A percentile compares a stretch with the other conserved stretches of the same genome.
These are phyloP conservation scores for Pemphredon lugubris DNA, from an alignment of 2,888 invertebrate species.

Conservation along the genomic window DNA sequence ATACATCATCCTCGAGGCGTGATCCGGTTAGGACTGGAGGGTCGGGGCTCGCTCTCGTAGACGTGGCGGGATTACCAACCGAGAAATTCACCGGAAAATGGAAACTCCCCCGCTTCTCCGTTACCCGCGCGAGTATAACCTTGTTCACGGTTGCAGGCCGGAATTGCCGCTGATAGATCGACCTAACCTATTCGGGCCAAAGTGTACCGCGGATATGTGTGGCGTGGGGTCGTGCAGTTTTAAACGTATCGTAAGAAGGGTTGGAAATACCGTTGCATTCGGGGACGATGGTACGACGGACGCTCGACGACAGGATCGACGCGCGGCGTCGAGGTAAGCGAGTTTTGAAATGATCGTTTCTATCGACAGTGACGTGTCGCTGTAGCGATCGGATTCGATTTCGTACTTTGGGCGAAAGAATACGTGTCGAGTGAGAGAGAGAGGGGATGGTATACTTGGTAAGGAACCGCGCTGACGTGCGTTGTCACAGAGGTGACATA, in stretches of 20 bases:
- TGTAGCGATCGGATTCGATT: conserved; percentile 31
- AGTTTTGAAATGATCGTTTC: conserved; percentile 39
- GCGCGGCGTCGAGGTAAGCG: conserved; percentile 30
- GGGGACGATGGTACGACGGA: conserved; percentile 28
- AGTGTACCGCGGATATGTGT: conserved; percentile 34
- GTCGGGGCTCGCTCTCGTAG: conserved; percentile 62
- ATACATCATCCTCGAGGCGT: conserved; percentile 77
- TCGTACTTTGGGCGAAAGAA: conserved; percentile 8
- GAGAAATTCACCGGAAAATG: conserved; percentile 73
- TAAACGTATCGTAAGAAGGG: conserved; percentile 21
- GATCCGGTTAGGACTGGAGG: conserved; percentile 71
- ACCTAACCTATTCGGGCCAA: conserved; percentile 40
- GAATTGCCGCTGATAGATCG: conserved; percentile 70
- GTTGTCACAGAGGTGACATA: not conserved
- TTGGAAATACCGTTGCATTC: conserved; percentile 46
- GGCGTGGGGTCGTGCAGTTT: conserved; percentile 42
- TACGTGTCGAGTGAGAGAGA: conserved; percentile 5
- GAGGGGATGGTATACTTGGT: no score
- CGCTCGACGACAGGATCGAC: conserved; percentile 47
- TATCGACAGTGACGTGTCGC: conserved; percentile 41
- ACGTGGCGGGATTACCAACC: conserved; percentile 77
- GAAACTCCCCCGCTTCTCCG: conserved; percentile 47
- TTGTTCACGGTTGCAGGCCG: conserved; percentile 46
- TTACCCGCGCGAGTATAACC: conserved; percentile 47
- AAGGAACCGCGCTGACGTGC: not conserved